Conservation (phyloP, 2,888 invertebrate species). For the Ophioninae sp. region DNA sequence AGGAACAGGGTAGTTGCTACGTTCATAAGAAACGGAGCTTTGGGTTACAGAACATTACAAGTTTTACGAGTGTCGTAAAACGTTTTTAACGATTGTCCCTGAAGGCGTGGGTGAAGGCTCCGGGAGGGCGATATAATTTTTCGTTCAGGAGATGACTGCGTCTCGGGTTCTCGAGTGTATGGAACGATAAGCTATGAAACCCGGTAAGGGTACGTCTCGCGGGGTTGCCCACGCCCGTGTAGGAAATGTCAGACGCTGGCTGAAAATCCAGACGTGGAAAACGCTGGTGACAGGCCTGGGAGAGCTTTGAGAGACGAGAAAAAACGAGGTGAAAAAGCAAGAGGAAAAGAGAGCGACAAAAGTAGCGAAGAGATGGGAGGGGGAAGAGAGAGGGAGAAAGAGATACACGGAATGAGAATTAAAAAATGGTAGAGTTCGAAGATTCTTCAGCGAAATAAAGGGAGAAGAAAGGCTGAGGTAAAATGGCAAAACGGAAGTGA, state of each 20-base stretch:
- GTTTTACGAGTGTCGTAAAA: constrained; percentile 55
- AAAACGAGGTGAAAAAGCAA: neutral
- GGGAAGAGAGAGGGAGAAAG: neutral
- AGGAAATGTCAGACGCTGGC: constrained; percentile 8
- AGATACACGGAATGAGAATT: constrained; percentile 1
- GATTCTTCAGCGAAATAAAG: constrained; percentile 3
- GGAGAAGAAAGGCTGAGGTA: constrained; percentile 8
- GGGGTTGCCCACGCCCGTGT: neutral
- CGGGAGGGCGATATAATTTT: constrained; percentile 18
- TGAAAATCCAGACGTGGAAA: constrained; percentile 39
- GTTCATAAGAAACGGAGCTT: neutral
- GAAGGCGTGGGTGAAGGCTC: neutral
- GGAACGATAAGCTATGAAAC: constrained; percentile 35
- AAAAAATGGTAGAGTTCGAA: constrained; percentile 13
- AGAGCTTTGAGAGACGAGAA: constrained; percentile 5
- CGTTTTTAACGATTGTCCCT: constrained; percentile 45
- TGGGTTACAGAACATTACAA: constrained; percentile 37
- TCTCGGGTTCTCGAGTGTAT: neutral
- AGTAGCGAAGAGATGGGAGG: neutral
- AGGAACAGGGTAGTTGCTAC: neutral
- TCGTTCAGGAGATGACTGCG: constrained; percentile 4
- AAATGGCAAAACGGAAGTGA: constrained; percentile 39
- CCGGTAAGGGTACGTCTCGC: constrained; percentile 27
- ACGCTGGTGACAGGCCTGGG: constrained; percentile 15
- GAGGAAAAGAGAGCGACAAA: neutral